These are phyloP conservation scores for Zosterops pallidus DNA, from an alignment of 2,113 vertebrate genomes.

Conservation along the genomic window DNA sequence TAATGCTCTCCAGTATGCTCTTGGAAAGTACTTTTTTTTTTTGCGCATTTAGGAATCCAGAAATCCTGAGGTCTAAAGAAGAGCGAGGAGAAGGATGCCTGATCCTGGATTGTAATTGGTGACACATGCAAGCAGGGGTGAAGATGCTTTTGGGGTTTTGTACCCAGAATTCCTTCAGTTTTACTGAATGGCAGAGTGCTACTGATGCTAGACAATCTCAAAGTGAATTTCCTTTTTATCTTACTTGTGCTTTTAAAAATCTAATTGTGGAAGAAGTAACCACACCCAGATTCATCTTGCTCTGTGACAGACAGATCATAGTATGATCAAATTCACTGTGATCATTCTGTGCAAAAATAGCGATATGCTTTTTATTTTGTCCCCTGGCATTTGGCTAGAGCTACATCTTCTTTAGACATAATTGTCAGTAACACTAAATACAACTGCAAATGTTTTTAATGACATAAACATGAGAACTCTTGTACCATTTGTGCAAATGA, in stretches of 20 bases:
- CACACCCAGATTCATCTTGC: background rate
- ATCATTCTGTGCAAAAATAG: background rate
- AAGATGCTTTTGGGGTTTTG: background rate
- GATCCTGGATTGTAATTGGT: background rate
- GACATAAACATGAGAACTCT: background rate
- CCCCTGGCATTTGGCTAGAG: background rate
- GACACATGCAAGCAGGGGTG: background rate
- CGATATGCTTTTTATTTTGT: background rate
- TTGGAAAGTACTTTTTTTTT: background rate
- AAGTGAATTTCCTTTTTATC: background rate
- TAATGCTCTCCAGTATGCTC: background rate
- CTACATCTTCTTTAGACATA: background rate
- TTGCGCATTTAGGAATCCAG: background rate
- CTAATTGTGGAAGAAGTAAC: background rate
- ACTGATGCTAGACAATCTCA: background rate
- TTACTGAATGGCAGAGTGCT: background rate
- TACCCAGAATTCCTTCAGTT: background rate
- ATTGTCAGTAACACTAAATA: background rate
- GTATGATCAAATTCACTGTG: background rate
- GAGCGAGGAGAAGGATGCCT: background rate
- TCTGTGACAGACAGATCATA: background rate
- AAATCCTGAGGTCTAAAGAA: background rate
- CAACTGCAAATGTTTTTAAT: background rate
- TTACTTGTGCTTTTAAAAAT: background rate
- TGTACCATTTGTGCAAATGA: background rate